A percentile compares a stretch with the other conserved stretches of the same genome.
These are phyloP conservation scores for Daphoenositta chrysoptera DNA, from an alignment of 2,113 vertebrate species.

Conservation along the genomic window DNA sequence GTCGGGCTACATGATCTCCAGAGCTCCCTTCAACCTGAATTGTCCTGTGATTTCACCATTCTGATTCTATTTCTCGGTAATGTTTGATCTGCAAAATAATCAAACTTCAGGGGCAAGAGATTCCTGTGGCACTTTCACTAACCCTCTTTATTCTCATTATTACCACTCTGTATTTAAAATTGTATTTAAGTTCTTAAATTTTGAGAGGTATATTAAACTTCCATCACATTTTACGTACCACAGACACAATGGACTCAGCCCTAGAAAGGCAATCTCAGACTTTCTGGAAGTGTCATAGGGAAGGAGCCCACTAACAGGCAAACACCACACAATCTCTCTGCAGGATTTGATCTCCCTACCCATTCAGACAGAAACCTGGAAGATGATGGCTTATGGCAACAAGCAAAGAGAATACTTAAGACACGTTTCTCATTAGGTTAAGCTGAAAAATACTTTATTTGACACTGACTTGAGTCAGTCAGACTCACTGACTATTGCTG, in stretches of 20 bases:
- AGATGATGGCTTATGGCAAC: neutral
- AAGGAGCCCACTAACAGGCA: neutral
- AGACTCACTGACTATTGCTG: neutral
- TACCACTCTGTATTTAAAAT: neutral
- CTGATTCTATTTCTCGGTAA: neutral
- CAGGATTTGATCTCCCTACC: neutral
- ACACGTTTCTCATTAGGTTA: neutral
- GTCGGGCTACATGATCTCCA: neutral
- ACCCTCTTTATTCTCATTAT: neutral
- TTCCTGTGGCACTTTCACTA: neutral
- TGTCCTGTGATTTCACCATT: neutral
- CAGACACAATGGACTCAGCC: accelerated
- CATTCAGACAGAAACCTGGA: neutral
- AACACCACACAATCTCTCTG: neutral
- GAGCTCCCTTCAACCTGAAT: neutral
- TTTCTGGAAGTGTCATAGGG: neutral
- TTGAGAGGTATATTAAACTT: neutral
- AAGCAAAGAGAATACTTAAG: neutral
- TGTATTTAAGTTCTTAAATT: neutral
- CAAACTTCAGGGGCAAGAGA: neutral
- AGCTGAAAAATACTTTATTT: neutral
- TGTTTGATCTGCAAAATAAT: neutral
- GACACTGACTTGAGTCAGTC: no score
- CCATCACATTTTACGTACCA: neutral
- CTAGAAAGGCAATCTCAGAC: neutral